These are phyloP conservation scores for Yponomeuta sedellus DNA, from an alignment of 2,888 invertebrate species.

Conservation along the genomic window DNA sequence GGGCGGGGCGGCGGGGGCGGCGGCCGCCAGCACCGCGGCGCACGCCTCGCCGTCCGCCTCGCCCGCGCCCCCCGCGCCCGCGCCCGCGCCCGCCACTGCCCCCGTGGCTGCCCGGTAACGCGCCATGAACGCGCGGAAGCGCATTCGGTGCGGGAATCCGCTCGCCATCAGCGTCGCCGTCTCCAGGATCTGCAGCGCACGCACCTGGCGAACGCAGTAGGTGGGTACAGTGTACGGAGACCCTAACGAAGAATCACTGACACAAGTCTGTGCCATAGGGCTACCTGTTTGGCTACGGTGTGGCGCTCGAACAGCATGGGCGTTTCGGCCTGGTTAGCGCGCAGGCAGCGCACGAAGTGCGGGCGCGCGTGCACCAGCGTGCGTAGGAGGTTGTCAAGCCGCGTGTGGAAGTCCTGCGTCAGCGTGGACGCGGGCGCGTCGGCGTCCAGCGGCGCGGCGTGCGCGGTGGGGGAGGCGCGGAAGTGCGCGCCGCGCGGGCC, in stretches of 20 bases:
- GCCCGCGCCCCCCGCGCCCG: slow-evolving; percentile 72
- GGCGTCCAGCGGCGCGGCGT: slow-evolving; percentile 86
- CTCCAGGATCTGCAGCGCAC: slow-evolving; percentile 93
- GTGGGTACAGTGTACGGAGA: no score
- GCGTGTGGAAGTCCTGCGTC: slow-evolving; percentile 96
- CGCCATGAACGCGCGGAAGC: slow-evolving; percentile 93
- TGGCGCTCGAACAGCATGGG: slow-evolving; percentile 90
- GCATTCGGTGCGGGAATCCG: slow-evolving; percentile 95
- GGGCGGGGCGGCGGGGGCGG: slow-evolving; percentile 85
- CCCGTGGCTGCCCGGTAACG: slow-evolving; percentile 88
- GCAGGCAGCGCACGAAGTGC: slow-evolving; percentile 95
- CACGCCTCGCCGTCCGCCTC: slow-evolving; percentile 66
- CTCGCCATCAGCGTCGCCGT: slow-evolving; percentile 97
- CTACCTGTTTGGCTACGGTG: slow-evolving; percentile 86
- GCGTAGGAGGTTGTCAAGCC: slow-evolving; percentile 92
- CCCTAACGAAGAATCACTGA: no score
- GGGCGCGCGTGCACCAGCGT: slow-evolving; percentile 95
- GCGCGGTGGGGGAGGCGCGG: slow-evolving; percentile 92
- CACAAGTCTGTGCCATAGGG: no score
- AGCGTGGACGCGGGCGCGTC: slow-evolving; percentile 92
- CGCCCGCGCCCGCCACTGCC: slow-evolving; percentile 69
- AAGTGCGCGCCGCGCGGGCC: slow-evolving; percentile 88
- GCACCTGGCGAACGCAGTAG: slow-evolving; percentile 64
- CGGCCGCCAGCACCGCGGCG: slow-evolving; percentile 87
- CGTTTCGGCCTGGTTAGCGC: slow-evolving; percentile 89